phyloP scores from a whole-genome alignment of 2,113 vertebrate species.

The Platanista minor region DNA sequence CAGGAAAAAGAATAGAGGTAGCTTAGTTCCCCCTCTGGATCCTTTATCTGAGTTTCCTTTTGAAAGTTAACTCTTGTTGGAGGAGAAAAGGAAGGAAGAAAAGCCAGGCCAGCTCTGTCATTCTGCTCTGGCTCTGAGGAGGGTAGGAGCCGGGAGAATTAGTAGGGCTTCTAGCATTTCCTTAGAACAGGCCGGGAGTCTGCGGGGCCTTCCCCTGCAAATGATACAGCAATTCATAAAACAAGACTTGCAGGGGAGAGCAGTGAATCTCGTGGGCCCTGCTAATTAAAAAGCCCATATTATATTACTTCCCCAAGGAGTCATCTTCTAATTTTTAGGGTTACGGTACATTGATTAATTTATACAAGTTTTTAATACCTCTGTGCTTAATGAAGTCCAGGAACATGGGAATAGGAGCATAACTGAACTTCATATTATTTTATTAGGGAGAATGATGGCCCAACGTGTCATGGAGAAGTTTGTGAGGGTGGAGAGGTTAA shows the following conservation, averaged over 20 bases:
- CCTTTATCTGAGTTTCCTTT: background rate
- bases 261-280: constrained; percentile 80
- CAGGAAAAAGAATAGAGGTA: background rate
- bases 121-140: background rate
- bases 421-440: constrained; percentile 83
- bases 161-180: background rate
- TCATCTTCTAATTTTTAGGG: constrained; percentile 86
- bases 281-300: constrained; percentile 85
- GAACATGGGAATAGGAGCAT: constrained; percentile 79
- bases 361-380: constrained; percentile 87
- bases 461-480: constrained; percentile 65
- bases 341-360: constrained; percentile 87
- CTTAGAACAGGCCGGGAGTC: background rate
- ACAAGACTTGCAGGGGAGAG: constrained; percentile 71
- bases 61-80: background rate
- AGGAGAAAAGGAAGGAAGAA: background rate
- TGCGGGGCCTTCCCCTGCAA: constrained; percentile 34
- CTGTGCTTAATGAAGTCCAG: constrained; percentile 85
- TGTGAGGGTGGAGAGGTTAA: constrained; percentile 46
- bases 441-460: constrained; percentile 78
- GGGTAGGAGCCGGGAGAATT: background rate
- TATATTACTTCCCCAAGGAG: constrained; percentile 85
- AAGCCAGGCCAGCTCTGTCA: background rate
- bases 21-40: background rate
- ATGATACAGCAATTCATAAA: constrained; percentile 77